These are phyloP conservation scores for Heliconius sara DNA, from an alignment of 2,888 invertebrate species.

Conservation along the genomic window DNA sequence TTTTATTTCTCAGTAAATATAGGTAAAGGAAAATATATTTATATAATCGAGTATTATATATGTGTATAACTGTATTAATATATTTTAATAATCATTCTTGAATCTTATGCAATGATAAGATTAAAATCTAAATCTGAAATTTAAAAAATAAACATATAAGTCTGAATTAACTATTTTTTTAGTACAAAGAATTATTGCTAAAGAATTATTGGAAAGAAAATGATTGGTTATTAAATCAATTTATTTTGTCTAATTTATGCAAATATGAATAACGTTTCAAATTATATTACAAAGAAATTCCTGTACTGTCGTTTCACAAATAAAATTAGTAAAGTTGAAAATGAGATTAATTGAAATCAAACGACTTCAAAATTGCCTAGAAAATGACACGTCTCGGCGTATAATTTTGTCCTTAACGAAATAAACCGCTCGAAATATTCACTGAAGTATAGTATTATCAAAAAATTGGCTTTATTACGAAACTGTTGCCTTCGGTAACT, in stretches of 20 bases:
- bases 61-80: too few relatives aligned
- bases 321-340: conserved; percentile 60
- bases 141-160: too few relatives aligned
- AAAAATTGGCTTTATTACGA: conserved; percentile 82
- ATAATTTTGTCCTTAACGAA: conserved; percentile 72
- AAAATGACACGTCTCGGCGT: conserved; percentile 73
- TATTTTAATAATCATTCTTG: too few relatives aligned
- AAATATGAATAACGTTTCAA: conserved; percentile 9
- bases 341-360: conserved; percentile 76
- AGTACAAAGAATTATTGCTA: neutral
- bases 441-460: conserved; percentile 69
- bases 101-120: too few relatives aligned
- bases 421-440: conserved; percentile 63
- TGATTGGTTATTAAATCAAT: neutral
- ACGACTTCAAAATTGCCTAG: conserved; percentile 71
- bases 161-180: neutral
- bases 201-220: neutral
- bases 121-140: too few relatives aligned
- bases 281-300: conserved; percentile 10
- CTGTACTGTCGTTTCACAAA: conserved; percentile 21
- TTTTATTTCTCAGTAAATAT: too few relatives aligned
- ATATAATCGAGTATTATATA: too few relatives aligned
- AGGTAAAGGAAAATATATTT: too few relatives aligned
- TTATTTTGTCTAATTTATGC: neutral
- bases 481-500: conserved; percentile 73